Percentiles rank a stretch among this genome's conserved stretches.
Evolutionary conservation across 2,888 invertebrate genomes (phyloP).

Genomic region (Pollenia angustigena): DNA sequence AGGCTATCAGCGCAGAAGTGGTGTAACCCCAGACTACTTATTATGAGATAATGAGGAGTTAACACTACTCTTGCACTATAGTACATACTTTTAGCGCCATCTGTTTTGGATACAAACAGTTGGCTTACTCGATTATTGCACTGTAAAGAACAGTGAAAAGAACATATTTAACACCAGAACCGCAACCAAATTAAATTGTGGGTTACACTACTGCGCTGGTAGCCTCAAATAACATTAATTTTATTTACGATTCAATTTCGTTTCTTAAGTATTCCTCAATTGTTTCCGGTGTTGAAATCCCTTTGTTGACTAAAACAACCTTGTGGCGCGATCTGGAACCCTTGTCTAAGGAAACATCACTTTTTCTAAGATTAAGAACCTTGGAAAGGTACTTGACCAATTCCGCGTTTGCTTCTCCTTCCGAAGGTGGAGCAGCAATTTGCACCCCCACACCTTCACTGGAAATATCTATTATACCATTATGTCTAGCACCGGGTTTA

Average conservation of each 20-base stretch:
- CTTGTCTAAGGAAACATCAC: slow-evolving; percentile 88
- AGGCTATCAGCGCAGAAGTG: too few species aligned
- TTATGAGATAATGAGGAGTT: too few species aligned
- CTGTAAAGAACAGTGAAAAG: too few species aligned
- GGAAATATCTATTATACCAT: slow-evolving; percentile 87
- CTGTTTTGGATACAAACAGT: too few species aligned
- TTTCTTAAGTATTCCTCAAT: slow-evolving; percentile 84
- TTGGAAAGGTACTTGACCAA: slow-evolving; percentile 89
- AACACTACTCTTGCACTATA: too few species aligned
- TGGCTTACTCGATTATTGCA: too few species aligned
- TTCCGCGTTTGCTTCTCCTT: slow-evolving; percentile 92
- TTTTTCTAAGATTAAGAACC: slow-evolving; percentile 89
- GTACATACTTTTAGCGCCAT: too few species aligned
- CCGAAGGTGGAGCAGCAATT: slow-evolving; percentile 91
- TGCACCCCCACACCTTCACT: slow-evolving; percentile 89
- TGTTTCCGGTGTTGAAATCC: slow-evolving; percentile 83
- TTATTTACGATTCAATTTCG: slow-evolving; percentile 77
- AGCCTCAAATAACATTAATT: not conserved
- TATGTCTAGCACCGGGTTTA: slow-evolving; percentile 91
- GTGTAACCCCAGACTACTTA: too few species aligned
- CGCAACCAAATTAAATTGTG: too few species aligned
- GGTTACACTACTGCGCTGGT: too few species aligned
- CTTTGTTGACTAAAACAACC: slow-evolving; percentile 85
- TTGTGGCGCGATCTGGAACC: slow-evolving; percentile 87
- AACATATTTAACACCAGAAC: too few species aligned